A percentile compares a stretch with the other conserved stretches of the same genome.
Evolutionary conservation across 2,888 invertebrate species (phyloP).

Genomic region (Dysmachus trigonus): DNA sequence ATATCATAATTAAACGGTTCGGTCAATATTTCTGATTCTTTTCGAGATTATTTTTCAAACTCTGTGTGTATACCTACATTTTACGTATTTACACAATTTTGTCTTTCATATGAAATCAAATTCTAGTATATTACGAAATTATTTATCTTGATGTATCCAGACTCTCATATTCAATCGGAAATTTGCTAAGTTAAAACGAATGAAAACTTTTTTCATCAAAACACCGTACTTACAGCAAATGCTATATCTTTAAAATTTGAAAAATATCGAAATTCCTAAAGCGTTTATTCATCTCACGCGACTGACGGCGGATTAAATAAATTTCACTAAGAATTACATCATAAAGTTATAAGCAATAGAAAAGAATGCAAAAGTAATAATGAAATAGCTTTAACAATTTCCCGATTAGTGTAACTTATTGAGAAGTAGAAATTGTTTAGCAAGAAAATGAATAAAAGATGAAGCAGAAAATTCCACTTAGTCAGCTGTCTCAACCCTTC

Average conservation of each 20-base stretch:
- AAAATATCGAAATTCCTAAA: not conserved
- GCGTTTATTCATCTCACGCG: no score
- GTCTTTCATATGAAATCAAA: no score
- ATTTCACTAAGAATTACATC: not conserved
- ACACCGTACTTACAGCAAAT: not conserved
- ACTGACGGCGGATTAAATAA: not conserved
- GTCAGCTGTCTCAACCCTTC: not conserved
- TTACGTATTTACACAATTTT: no score
- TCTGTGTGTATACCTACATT: no score
- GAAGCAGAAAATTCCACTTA: not conserved
- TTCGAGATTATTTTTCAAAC: no score
- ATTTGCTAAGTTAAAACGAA: no score
- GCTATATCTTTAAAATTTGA: not conserved
- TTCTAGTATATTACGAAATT: no score
- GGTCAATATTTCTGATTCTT: no score
- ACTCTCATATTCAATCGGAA: no score
- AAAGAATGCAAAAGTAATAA: not conserved
- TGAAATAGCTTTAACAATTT: not conserved
- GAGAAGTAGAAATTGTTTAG: not conserved
- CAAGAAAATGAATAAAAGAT: not conserved
- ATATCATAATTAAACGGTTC: no score
- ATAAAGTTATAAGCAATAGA: not conserved
- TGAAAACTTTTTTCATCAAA: no score
- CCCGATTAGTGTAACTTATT: not conserved
- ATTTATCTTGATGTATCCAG: no score